Conservation (phyloP, 2,888 invertebrate genomes). For the Aricia artaxerxes region DNA sequence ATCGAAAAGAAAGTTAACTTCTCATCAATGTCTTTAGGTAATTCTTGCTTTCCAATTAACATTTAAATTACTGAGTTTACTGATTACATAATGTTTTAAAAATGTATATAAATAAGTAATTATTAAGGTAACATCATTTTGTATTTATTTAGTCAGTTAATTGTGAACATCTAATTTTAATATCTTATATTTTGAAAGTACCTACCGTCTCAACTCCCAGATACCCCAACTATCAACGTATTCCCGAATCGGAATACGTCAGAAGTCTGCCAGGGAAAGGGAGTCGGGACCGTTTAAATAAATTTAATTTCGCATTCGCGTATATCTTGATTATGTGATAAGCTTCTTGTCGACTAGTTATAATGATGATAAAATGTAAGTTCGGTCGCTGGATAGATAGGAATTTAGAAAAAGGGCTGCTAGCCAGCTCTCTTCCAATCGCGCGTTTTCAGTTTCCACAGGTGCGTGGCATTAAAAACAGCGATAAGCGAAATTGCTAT, state of each 20-base stretch:
- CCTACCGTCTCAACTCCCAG: background rate
- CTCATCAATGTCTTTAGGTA: background rate
- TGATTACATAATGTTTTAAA: background rate
- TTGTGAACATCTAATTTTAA: background rate
- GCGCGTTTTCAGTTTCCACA: no score
- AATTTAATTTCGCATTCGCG: background rate
- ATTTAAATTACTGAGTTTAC: background rate
- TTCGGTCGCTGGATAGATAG: no score
- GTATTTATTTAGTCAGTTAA: background rate
- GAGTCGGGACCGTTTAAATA: background rate
- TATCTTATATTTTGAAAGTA: background rate
- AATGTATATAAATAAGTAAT: background rate
- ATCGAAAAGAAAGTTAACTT: background rate
- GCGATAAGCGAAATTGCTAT: no score
- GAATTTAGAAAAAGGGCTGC: no score
- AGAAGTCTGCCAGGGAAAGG: background rate
- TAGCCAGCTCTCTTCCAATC: no score
- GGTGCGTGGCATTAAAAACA: no score
- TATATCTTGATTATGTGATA: background rate
- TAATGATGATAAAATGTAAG: background rate
- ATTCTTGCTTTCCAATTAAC: background rate
- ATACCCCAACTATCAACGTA: background rate
- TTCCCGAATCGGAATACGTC: background rate
- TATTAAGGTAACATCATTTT: background rate
- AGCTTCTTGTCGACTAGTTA: background rate